Base-by-base conservation (phyloP, 2,888 invertebrate species). In the Corbicula japonica region DNA sequence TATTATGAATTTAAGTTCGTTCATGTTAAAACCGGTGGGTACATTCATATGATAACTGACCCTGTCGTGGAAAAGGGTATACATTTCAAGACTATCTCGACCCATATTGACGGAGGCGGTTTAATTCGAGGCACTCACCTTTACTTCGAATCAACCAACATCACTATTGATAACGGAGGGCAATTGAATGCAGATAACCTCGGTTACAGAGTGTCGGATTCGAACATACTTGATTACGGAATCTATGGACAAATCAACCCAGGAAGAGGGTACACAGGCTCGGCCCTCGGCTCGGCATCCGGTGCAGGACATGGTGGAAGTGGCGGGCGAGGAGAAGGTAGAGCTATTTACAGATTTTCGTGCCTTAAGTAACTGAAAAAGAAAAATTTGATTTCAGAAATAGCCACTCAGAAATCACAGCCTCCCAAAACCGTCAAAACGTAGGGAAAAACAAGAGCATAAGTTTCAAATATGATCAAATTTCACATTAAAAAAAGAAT, bases 231-330 rank as follows among this genome's bases (percentile, higher is more conserved):
- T 1, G 44, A 23, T 2, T 46, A 28, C 28, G 73, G 76, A 18
- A 50, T 80, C 1, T 63, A 69, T 52, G 89, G 88, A 5, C 68
- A 70, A 4, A 86, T 89, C 28, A 90, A 90, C 69, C 87, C 86
- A 32, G 90, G 90, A 32, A 71, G 77, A 1, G 90, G 90, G 15
- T 48, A 66, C 8, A 58, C 76, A 6, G 71, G 76, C 1, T 58
- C 78, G 26, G 56, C 23, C 8, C n/a, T n/a, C n/a, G n/a, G n/a
- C 18, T 74, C 75, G 5, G 84, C 86, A 30, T 84, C 87, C 12
- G 89, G 89, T 12, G 89, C 86, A 10, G 89, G 89, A 1, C 88
- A 89, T 77, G 89, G 90, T 8, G 90, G 90, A 6, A 86, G 86
- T 71, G 89, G 89, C 32, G 89, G 87, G 10, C 80, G 83, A 46